Conservation (phyloP, 1,140 invertebrate species). For the Tetragonula clypearis region DNA sequence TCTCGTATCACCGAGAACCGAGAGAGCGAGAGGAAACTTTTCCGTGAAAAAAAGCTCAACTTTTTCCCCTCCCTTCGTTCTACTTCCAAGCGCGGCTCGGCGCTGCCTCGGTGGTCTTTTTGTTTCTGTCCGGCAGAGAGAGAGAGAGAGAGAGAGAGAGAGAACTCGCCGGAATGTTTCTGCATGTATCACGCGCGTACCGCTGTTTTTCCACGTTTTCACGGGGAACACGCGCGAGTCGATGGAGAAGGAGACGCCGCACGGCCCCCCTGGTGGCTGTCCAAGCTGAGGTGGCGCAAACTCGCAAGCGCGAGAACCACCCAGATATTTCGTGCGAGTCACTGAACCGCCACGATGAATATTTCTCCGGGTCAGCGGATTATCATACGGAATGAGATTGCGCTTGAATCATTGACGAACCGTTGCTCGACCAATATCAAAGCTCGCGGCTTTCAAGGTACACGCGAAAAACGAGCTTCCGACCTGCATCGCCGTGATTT, state of each 20-base stretch:
- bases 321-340: slow-evolving; percentile 60
- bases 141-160: too few species aligned
- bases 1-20: slow-evolving; percentile 58
- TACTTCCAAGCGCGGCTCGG: slow-evolving; percentile 13
- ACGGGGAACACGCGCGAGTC: slow-evolving; percentile 48
- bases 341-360: slow-evolving; percentile 73
- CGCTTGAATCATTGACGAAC: slow-evolving; percentile 73
- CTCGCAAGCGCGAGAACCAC: slow-evolving; percentile 29
- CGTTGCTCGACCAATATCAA: slow-evolving; percentile 34
- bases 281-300: slow-evolving; percentile 33
- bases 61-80: slow-evolving; percentile 41
- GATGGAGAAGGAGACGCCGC: slow-evolving; percentile 39
- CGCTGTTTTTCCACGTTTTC: slow-evolving; percentile 1
- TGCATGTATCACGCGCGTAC: slow-evolving; percentile 65
- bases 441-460: slow-evolving; percentile 22
- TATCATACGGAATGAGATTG: slow-evolving; percentile 78
- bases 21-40: slow-evolving; percentile 62
- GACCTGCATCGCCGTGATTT: slow-evolving; percentile 61
- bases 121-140: slow-evolving; percentile 14
- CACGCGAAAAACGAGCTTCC: slow-evolving; percentile 26
- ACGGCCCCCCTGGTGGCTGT: slow-evolving; percentile 46
- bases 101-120: slow-evolving; percentile 11
- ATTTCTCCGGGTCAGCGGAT: slow-evolving; percentile 73
- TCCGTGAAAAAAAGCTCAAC: slow-evolving; percentile 71
- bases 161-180: slow-evolving; percentile 62